Evolutionary conservation across 2,888 invertebrate species (phyloP).

Genomic region (Heliconius aoede): DNA sequence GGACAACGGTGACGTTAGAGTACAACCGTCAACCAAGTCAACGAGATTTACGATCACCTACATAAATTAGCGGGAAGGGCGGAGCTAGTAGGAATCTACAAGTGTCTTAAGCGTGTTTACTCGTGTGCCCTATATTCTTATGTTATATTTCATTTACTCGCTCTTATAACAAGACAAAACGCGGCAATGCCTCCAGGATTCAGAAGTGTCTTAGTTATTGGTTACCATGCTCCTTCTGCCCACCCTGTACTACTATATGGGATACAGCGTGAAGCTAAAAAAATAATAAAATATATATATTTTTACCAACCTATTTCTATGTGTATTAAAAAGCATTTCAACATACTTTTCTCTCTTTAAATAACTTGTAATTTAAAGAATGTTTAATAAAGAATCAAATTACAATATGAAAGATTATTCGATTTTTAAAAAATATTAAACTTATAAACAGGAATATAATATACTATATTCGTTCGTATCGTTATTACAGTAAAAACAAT

Average conservation of each 20-base stretch:
- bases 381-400: neutral
- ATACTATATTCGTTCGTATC: conserved; percentile 42
- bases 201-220: neutral
- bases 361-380: neutral
- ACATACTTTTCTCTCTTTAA: no score
- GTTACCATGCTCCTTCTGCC: neutral
- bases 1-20: conserved; percentile 66
- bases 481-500: conserved; percentile 43
- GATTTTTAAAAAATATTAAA: conserved; percentile 18
- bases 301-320: no score
- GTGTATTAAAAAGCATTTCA: no score
- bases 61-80: conserved; percentile 67
- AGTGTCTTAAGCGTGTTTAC: conserved; percentile 51
- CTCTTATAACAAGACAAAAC: neutral
- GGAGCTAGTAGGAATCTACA: conserved; percentile 55
- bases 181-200: no score
- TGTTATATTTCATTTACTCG: no score
- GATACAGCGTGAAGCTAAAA: neutral
- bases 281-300: no score
- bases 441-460: conserved; percentile 25
- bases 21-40: conserved; percentile 55
- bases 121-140: conserved; percentile 51
- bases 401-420: neutral
- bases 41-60: conserved; percentile 61
- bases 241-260: neutral